phyloP scores from a whole-genome alignment of 64 coral and sea anemone species.

The Hydrozoanthus tunicans region DNA sequence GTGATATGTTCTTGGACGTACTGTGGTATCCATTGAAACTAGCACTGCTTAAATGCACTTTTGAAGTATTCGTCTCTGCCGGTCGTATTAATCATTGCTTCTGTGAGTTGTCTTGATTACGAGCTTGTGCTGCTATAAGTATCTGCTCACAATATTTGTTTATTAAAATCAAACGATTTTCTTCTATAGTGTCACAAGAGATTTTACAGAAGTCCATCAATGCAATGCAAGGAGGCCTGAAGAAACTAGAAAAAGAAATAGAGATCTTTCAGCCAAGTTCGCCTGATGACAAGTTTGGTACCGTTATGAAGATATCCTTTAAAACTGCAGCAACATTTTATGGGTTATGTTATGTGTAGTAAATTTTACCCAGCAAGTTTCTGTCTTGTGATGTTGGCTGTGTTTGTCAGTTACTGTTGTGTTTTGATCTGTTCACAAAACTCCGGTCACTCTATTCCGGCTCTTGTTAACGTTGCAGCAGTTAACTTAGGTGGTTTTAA shows the following conservation, averaged over 20 bases:
- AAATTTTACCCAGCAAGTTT: neutral
- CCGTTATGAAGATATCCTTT: slow-evolving; percentile 95
- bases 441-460: neutral
- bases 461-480: neutral
- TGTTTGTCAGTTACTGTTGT: neutral
- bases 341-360: neutral
- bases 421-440: slow-evolving; percentile 1
- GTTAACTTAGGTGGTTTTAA: neutral
- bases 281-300: slow-evolving; percentile 84
- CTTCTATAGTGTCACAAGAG: slow-evolving; percentile 84
- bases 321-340: neutral
- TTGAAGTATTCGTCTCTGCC: too few relatives aligned
- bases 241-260: slow-evolving; percentile 89
- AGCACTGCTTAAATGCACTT: too few relatives aligned
- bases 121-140: neutral
- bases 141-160: neutral
- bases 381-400: neutral
- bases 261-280: slow-evolving; percentile 52
- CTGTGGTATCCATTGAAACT: too few relatives aligned
- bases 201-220: slow-evolving; percentile 86
- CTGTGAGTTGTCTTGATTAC: neutral
- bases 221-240: slow-evolving; percentile 75
- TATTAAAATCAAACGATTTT: neutral
- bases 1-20: neutral
- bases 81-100: too few relatives aligned